A percentile compares a stretch with the other conserved stretches of the same genome.
phyloP scores from a whole-genome alignment of 2,888 invertebrate genomes.

The Ornithoptera alexandrae region DNA sequence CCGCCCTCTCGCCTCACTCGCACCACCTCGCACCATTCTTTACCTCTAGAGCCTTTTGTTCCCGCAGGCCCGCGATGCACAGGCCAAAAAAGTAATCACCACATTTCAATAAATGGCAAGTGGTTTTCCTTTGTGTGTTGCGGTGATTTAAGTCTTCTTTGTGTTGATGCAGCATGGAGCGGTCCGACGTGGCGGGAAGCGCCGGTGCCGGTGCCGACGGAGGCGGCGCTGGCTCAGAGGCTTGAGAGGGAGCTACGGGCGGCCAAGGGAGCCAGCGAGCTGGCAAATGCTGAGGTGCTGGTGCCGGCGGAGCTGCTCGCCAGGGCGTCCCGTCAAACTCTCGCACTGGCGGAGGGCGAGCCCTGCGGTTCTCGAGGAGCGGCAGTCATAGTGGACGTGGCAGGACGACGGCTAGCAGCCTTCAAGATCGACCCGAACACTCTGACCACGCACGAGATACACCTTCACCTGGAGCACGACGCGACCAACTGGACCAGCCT shows the following conservation, averaged over 20 bases:
- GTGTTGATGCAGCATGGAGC: constrained; percentile 69
- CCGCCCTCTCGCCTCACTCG: constrained; percentile 40
- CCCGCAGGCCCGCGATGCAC: no score
- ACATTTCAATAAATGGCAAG: no score
- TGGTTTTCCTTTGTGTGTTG: no score
- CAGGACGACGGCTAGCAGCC: constrained; percentile 88
- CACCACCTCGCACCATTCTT: not conserved
- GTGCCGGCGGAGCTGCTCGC: constrained; percentile 90
- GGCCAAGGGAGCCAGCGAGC: constrained; percentile 87
- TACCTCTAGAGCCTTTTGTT: no score
- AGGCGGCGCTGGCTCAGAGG: constrained; percentile 85
- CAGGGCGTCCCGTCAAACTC: constrained; percentile 88
- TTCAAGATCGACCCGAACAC: constrained; percentile 92
- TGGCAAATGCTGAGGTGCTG: constrained; percentile 91
- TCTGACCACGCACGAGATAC: constrained; percentile 94
- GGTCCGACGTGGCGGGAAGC: constrained; percentile 73
- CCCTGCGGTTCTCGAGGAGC: constrained; percentile 94
- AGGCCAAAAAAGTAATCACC: no score
- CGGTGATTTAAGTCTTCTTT: constrained; percentile 23
- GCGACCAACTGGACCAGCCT: constrained; percentile 92
- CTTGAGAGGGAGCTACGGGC: constrained; percentile 89
- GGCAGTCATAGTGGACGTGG: constrained; percentile 90
- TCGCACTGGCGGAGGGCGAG: constrained; percentile 91
- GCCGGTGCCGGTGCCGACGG: constrained; percentile 77
- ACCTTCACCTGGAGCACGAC: constrained; percentile 92